Evolutionary conservation across 1,140 invertebrate species (phyloP), one percentile per base, ranked within the genome.

Genomic region (Caerostris darwini): DNA sequence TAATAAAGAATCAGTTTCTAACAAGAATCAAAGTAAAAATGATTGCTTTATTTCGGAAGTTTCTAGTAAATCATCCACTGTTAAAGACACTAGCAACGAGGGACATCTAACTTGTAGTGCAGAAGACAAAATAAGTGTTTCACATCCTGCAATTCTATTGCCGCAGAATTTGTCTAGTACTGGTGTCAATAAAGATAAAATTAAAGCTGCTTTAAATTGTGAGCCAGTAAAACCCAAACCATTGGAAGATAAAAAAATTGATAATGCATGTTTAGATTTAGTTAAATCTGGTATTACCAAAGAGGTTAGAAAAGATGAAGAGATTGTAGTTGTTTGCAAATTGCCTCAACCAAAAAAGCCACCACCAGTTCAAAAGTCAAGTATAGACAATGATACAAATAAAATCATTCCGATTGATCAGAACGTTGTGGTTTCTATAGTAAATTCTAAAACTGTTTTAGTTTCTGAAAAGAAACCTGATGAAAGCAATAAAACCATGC

Each of bases 281-380:
- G 50, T 34, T 12, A 77, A 50, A 3, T 50, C 71, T 77, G 34
- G 8, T 7, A 34, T 34, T 34, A 34, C 34, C 34, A 77, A 77
- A 77, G 71, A 53, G 14, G 10, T 10, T 17, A 71, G 8, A 17
- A 92, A 92, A n/a, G 90, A 93, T 53, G 85, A 82, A 8, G 92
- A 94, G 58, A 82, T 94, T 17, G 86, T 94, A 59, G 92, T 94
- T 6, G 86, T 94, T n/a, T 94, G 92, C 19, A 94, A 94, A 81
- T 67, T 94, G 19, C 92, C 90, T 7, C 89, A 58, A 50, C 92
- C 86, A 34, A 34, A 34, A 90, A 81, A 61, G 6, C 34, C 71
- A 59, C 14, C 17, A 34, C 69, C n/a, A n/a, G 14, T 53, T 57
- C 4, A 4, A 57, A 92, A 85, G 17, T 6, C 56, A 50, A 50